Base-by-base conservation (phyloP, 2,888 invertebrate species). In the Caenorhabditis doughertyi region DNA sequence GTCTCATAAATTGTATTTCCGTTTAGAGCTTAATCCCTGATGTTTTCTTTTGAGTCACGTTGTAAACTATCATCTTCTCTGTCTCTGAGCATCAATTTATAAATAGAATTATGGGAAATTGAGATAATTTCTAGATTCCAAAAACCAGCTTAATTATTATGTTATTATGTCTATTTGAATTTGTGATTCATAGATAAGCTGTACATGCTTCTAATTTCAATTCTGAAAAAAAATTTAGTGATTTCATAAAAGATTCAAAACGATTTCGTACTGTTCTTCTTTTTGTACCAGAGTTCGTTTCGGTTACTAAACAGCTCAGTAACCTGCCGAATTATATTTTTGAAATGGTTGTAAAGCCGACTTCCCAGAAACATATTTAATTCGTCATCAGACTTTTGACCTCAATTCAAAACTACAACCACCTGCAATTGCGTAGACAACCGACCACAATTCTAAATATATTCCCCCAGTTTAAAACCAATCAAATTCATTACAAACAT, bases 371-470 rank as follows among this genome's bases (percentile, higher is more conserved):
- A 56, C 56, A 32, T 56, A 56, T 56, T 35, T 13, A 56, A 56
- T 56, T 56, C 32, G 53, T 53, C 53, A 55, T 55, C 56, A 56
- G 29, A 56, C 56, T 56, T 29, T 56, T 56, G 56, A 56, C 35
- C 35, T 56, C 56, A 9, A 51, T 32, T 2, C 25, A 21, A 3
- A 49, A 18, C 0, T 25, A 25, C 35, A 35, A 58, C 35, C 58
- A 58, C 58, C 58, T 58, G 58, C 58, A 35, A 58, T 23, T 39
- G 39, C 58, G 56, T 58, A 58, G 11, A 18, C 23, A 39, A 29
- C 18, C 18, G 44, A 27, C 51, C 25, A 58, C 58, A 39, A 23
- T 39, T 58, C 8, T 35, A 55, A 55, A 58, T 39, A 39, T 39
- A 58, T 58, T 29, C 11, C 23, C 32, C 21, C n/a, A 29, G n/a